Conservation (phyloP, 2,113 vertebrate genomes). For the Lampris megalopsis region DNA sequence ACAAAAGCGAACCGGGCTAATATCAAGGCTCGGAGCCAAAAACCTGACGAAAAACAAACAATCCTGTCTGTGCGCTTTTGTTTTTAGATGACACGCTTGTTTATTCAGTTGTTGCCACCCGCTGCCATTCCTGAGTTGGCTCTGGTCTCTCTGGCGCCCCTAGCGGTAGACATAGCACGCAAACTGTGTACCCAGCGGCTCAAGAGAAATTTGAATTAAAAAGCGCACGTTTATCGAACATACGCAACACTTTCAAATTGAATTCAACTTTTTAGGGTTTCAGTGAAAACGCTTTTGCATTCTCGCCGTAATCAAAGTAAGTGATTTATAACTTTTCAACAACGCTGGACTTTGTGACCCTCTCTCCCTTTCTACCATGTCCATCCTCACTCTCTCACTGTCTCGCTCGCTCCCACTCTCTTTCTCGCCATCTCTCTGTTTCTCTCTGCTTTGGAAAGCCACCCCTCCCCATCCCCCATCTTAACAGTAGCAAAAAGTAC, state of each 20-base stretch:
- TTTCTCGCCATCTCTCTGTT: constrained; percentile 36
- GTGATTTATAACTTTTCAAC: too few species aligned
- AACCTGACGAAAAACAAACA: background rate
- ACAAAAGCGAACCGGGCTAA: background rate
- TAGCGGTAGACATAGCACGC: too few species aligned
- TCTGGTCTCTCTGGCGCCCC: too few species aligned
- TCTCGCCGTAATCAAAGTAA: too few species aligned
- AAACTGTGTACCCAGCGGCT: too few species aligned
- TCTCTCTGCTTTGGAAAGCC: constrained; percentile 78
- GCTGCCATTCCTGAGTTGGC: too few species aligned
- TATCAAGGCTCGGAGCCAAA: background rate
- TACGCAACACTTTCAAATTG: too few species aligned
- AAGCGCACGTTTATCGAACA: too few species aligned
- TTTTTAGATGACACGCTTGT: background rate
- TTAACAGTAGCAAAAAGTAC: constrained; percentile 59
- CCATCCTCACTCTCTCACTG: constrained; percentile 20
- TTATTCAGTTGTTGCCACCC: background rate
- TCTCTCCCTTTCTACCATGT: background rate
- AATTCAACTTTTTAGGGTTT: too few species aligned
- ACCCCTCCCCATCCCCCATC: constrained; percentile 68
- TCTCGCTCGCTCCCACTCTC: constrained; percentile 24
- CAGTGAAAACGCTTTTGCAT: too few species aligned
- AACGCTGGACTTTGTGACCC: too few species aligned
- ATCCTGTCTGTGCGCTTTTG: background rate
- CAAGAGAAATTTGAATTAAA: too few species aligned